Evolutionary conservation across 2,113 vertebrate genomes (phyloP).

Genomic region (Alexandromys fortis): DNA sequence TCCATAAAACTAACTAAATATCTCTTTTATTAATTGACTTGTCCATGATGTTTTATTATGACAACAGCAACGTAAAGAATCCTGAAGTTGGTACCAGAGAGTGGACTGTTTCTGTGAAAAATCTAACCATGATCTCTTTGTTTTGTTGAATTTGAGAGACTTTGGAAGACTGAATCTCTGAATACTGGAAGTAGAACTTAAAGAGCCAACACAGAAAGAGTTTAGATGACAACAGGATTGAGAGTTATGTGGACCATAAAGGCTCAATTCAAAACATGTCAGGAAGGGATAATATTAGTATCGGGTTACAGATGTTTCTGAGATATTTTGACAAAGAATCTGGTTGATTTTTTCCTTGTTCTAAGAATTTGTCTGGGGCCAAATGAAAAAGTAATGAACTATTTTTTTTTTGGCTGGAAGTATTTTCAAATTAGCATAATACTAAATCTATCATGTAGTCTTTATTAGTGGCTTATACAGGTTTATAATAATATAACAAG

Average conservation of each 20-base stretch:
- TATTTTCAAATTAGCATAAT: background rate
- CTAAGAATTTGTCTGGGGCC: background rate
- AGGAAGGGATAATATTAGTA: background rate
- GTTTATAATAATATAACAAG: background rate
- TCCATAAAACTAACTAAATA: background rate
- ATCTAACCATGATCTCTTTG: background rate
- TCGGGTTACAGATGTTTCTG: background rate
- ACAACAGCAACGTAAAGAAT: background rate
- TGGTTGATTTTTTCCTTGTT: background rate
- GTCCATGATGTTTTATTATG: background rate
- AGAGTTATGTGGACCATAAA: background rate
- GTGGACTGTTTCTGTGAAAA: background rate
- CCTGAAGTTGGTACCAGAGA: background rate
- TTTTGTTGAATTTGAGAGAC: background rate
- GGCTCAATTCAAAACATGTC: background rate
- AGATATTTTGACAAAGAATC: background rate
- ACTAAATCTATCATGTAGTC: background rate
- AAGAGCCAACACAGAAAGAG: accelerated
- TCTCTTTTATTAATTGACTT: background rate
- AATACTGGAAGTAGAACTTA: background rate
- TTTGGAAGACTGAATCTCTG: background rate
- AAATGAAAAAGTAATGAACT: background rate
- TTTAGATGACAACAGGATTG: too few relatives aligned
- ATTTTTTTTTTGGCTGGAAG: background rate
- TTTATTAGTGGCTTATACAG: background rate